phyloP scores from a whole-genome alignment of 2,113 vertebrate genomes.

The Microcebus tavaratra region DNA sequence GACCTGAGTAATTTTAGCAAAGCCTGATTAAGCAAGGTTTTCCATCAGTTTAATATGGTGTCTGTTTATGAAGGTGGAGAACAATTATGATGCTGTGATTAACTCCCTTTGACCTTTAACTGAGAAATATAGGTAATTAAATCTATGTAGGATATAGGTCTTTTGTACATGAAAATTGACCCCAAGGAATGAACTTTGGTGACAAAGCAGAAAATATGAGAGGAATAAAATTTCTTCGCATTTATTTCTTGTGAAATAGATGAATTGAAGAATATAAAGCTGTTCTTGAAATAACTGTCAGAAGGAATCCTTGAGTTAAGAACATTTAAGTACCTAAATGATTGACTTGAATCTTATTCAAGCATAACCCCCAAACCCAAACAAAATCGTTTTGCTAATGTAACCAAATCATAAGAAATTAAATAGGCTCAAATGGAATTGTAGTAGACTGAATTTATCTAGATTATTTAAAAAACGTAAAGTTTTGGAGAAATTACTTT shows the following conservation, averaged over 20 bases:
- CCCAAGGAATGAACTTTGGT: neutral
- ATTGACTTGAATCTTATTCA: conserved; percentile 61
- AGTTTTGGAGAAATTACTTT: conserved; percentile 33
- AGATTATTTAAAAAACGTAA: conserved; percentile 42
- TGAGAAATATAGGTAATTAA: conserved; percentile 8
- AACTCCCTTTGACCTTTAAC: conserved; percentile 53
- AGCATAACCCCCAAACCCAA: conserved; percentile 43
- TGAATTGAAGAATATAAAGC: neutral
- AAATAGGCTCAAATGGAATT: conserved; percentile 46
- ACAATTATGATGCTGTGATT: conserved; percentile 61
- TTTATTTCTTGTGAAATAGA: neutral
- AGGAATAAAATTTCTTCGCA: neutral
- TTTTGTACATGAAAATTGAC: conserved; percentile 28
- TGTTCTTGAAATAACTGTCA: conserved; percentile 26
- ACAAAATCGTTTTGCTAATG: conserved; percentile 31
- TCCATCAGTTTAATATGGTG: conserved; percentile 47
- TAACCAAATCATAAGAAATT: conserved; percentile 34
- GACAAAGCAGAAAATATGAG: conserved; percentile 15
- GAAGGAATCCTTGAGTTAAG: conserved; percentile 42
- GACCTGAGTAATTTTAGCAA: conserved; percentile 61
- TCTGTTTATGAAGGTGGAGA: conserved; percentile 66
- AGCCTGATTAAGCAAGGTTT: conserved; percentile 48
- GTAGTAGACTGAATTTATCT: conserved; percentile 40
- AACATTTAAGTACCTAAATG: conserved; percentile 49
- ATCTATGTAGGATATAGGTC: neutral